Percentiles rank a stretch among this genome's conserved stretches.
These are phyloP conservation scores for Bugula neritina DNA, from an alignment of 2,888 invertebrate species.

Conservation along the genomic window DNA sequence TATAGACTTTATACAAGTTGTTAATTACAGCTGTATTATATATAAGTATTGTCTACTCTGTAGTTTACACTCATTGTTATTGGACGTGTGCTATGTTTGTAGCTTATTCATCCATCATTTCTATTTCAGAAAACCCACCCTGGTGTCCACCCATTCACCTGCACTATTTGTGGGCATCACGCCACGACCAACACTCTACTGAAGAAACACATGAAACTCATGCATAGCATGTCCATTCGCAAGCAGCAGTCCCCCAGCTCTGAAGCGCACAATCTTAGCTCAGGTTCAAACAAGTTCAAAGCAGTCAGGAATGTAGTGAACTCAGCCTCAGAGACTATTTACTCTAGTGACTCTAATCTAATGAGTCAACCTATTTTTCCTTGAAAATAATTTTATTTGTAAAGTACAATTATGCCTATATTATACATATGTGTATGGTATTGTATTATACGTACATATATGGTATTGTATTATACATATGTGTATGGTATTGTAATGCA, in stretches of 20 bases:
- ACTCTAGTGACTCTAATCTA: not conserved
- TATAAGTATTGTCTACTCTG: no score
- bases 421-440: no score
- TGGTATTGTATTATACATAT: no score
- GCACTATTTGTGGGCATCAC: constrained; percentile 1
- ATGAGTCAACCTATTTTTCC: constrained; percentile 11
- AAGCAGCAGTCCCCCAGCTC: not conserved
- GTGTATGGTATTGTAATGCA: no score
- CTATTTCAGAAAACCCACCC: constrained; percentile 12
- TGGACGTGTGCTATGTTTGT: not conserved
- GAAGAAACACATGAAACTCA: constrained; percentile 21
- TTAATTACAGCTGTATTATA: no score
- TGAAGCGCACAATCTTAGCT: not conserved
- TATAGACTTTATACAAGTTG: no score
- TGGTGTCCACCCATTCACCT: constrained; percentile 20
- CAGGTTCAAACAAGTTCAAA: not conserved
- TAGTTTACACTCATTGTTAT: not conserved
- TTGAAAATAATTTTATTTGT: no score
- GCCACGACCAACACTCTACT: constrained; percentile 21
- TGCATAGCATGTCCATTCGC: not conserved
- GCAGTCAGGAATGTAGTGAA: not conserved
- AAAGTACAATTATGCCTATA: no score
- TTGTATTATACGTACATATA: no score
- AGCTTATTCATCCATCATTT: not conserved
- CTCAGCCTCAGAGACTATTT: constrained; percentile 20